Base-by-base conservation (phyloP, 1,140 invertebrate species). In the Hypothenemus hampei region DNA sequence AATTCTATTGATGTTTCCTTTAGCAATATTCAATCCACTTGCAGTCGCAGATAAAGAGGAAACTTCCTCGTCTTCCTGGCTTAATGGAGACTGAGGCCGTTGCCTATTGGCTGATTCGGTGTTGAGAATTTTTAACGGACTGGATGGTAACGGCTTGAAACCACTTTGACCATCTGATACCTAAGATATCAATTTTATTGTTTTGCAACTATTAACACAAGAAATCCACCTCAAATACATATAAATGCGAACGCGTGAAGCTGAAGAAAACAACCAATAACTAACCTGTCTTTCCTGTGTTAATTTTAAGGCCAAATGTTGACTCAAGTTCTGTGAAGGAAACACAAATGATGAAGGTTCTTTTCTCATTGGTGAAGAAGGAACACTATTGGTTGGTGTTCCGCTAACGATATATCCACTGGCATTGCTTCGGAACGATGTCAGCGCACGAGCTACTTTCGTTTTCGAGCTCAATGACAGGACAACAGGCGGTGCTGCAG, bases 361-460 rank as follows among this genome's bases (percentile, higher is more conserved):
- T 69, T 83, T 84, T 45, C 78, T 77, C 70, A 84, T 76, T 11
- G 82, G 83, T 5, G 83, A 85, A 22, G 81, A 81, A 2, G 82
- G 81, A 64, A 83, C 79, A 20, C 78, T 79, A 36, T 73, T 69
- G 20, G 72, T 72, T 0, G 76, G 73, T 1, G 75, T 71, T 52
- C 69, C 57, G 43, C 52, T 51, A 10, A 72, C 75, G 54, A 31
- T 66, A 62, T 10, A 60, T 43, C 15, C 67, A 52, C 10, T 51
- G 37, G 68, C 63, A 46, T 76, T 73, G 16, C 59, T 65, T 43
- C 70, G 70, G 46, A 79, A 74, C n/a, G 63, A 66, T 35, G 72
- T 74, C 3, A 87, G 72, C 4, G 82, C 81, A 19, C 86, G 77
- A 1, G 81, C 83, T 3, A 81, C 81, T 56, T 73, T 74, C 7